Evolutionary conservation across 2,888 invertebrate genomes (phyloP).

Genomic region (Flexamia atlantica): DNA sequence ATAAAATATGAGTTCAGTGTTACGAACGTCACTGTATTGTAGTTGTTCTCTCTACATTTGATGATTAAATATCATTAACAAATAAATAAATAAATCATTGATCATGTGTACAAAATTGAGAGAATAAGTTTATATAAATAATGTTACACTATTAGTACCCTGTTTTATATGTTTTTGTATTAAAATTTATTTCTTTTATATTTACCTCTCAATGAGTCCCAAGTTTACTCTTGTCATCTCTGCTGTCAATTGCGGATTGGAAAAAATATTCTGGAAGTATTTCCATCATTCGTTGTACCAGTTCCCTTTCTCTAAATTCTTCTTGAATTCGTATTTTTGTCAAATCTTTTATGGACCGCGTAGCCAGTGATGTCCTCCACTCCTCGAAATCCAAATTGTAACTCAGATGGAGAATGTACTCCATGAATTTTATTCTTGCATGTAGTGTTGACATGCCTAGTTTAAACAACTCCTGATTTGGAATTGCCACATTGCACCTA

Average conservation of each 20-base stretch:
- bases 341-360: slow-evolving; percentile 3
- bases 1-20: too few relatives aligned
- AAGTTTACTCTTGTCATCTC: slow-evolving; percentile 28
- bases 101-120: too few relatives aligned
- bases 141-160: too few relatives aligned
- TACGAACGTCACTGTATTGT: too few relatives aligned
- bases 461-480: neutral
- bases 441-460: slow-evolving; percentile 36
- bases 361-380: slow-evolving; percentile 39
- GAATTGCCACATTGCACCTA: neutral
- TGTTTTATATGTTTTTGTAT: too few relatives aligned
- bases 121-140: too few relatives aligned
- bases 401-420: slow-evolving; percentile 16
- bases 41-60: too few relatives aligned
- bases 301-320: slow-evolving; percentile 44
- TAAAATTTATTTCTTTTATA: too few relatives aligned
- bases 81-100: too few relatives aligned
- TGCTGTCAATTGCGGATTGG: slow-evolving; percentile 20
- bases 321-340: slow-evolving; percentile 19
- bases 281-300: slow-evolving; percentile 62
- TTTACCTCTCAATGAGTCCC: neutral
- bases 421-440: slow-evolving; percentile 57
- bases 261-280: slow-evolving; percentile 60
- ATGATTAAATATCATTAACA: too few relatives aligned
- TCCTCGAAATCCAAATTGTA: slow-evolving; percentile 50